These are phyloP conservation scores for Busseola fusca DNA, from an alignment of 2,888 invertebrate genomes.

Conservation along the genomic window DNA sequence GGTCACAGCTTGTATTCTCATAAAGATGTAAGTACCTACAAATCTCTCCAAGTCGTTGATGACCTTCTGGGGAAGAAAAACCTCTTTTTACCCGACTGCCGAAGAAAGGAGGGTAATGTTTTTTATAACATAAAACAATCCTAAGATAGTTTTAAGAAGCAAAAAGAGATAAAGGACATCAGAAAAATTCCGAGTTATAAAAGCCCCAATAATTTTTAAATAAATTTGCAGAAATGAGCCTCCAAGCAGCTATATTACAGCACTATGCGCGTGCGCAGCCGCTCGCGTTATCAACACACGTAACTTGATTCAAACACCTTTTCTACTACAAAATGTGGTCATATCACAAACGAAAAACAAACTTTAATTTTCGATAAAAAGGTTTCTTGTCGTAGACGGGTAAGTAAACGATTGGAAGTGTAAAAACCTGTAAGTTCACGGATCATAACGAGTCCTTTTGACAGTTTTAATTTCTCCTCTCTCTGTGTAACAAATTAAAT, in stretches of 20 bases:
- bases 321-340: conserved; percentile 37
- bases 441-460: conserved; percentile 62
- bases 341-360: background rate
- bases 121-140: background rate
- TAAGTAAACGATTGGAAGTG: conserved; percentile 8
- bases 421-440: conserved; percentile 47
- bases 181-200: no score
- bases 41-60: background rate
- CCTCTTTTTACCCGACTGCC: no score
- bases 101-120: no score
- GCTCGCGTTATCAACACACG: conserved; percentile 28
- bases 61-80: no score
- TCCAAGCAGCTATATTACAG: conserved; percentile 9
- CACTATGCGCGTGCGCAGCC: background rate
- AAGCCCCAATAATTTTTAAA: background rate
- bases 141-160: background rate
- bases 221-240: conserved; percentile 10
- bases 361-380: background rate
- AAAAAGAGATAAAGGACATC: background rate
- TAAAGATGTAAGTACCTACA: background rate
- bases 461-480: conserved; percentile 68
- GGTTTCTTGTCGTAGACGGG: background rate
- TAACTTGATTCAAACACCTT: conserved; percentile 46
- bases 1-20: background rate
- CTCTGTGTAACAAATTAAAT: conserved; percentile 68